Percentiles rank a stretch among this genome's conserved stretches.
phyloP scores from a whole-genome alignment of 2,888 invertebrate species.

The Dryomyza anilis region DNA sequence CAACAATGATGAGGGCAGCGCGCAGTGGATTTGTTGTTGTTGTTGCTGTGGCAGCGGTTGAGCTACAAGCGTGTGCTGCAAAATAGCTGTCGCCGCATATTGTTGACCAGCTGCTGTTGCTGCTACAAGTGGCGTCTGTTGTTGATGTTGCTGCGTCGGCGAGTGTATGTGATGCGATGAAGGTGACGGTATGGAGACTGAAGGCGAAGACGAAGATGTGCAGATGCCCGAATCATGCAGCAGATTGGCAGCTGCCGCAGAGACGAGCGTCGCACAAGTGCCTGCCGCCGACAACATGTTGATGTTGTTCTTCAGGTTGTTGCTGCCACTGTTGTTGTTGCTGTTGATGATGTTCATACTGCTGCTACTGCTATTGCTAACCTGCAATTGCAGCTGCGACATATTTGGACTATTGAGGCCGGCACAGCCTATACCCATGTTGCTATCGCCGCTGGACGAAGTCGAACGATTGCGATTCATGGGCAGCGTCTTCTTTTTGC shows the following conservation, averaged over 20 bases:
- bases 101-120: conserved; percentile 38
- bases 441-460: conserved; percentile 61
- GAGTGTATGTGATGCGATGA: conserved; percentile 55
- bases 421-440: too few species aligned
- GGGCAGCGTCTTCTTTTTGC: conserved; percentile 34
- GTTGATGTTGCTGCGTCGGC: conserved; percentile 47
- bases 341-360: conserved; percentile 6
- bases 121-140: conserved; percentile 36
- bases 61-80: conserved; percentile 13
- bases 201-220: conserved; percentile 59
- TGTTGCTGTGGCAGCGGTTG: conserved; percentile 32
- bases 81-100: conserved; percentile 36
- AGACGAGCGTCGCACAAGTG: conserved; percentile 10
- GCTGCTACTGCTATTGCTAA: not conserved
- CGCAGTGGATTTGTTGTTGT: conserved; percentile 44
- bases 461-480: conserved; percentile 56
- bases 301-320: conserved; percentile 32
- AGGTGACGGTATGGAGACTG: conserved; percentile 59
- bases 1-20: conserved; percentile 47
- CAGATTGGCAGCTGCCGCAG: conserved; percentile 44
- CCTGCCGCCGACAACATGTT: conserved; percentile 28
- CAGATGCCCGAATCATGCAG: conserved; percentile 60
- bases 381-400: conserved; percentile 3
- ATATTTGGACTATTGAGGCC: conserved; percentile 55
- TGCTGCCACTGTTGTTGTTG: not conserved